Percentiles rank a stretch among this genome's conserved stretches.
These are phyloP conservation scores for Silurus meridionalis DNA, from an alignment of 2,113 vertebrate species.

Conservation along the genomic window DNA sequence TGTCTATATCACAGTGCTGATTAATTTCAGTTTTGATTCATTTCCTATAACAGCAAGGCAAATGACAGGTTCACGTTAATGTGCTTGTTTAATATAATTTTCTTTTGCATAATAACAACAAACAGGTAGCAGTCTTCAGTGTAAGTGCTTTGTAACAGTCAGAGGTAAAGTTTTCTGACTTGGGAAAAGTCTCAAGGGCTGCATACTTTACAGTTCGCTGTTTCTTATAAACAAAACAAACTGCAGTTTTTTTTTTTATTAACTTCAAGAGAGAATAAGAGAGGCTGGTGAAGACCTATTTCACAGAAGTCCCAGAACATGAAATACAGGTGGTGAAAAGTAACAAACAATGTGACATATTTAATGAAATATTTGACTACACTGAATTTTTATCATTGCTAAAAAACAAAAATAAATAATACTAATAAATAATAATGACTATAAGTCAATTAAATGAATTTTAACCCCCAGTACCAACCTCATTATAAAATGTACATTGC, in stretches of 20 bases:
- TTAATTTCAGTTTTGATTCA: neutral
- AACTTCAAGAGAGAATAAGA: neutral
- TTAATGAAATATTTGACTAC: neutral
- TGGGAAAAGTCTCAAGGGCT: neutral
- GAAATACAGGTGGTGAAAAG: neutral
- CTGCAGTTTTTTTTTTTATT: neutral
- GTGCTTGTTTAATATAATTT: neutral
- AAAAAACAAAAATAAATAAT: neutral
- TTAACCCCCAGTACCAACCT: neutral
- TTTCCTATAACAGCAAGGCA: slow-evolving; percentile 6
- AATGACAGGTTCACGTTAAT: neutral
- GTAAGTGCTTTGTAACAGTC: neutral
- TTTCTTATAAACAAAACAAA: neutral
- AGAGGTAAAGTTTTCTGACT: neutral
- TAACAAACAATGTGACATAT: neutral
- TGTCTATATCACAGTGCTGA: neutral
- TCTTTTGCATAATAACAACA: neutral
- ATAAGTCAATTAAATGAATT: neutral
- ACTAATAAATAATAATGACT: neutral
- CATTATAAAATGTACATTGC: too few relatives aligned
- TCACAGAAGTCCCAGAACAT: neutral
- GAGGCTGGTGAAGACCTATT: neutral
- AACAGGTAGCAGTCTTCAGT: neutral
- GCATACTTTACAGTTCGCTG: neutral
- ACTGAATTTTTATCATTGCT: neutral